Evolutionary conservation across 2,888 invertebrate genomes (phyloP), one percentile per base, ranked within the genome.

Genomic region (Capitulum mitella): DNA sequence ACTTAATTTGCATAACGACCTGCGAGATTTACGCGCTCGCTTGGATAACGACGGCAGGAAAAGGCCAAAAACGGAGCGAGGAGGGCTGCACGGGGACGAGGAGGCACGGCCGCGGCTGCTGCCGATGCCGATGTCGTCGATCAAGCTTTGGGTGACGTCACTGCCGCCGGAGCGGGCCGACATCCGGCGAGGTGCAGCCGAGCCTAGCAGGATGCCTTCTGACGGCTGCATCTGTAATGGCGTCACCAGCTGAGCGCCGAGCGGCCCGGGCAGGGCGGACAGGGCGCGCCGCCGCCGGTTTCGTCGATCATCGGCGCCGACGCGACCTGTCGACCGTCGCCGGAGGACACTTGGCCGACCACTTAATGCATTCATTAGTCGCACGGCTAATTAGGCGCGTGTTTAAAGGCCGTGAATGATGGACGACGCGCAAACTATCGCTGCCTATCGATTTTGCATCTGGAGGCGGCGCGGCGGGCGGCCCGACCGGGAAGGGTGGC

Each of bases 321-420:
- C 70, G 34, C 70, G 70, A 37, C 70, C 16, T 22, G 70, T 10
- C 37, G 32, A 3, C 8, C 64, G 64, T 22, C 70, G 70, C 70
- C 61, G 16, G 37, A 14, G 29, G 26, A 6, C 37, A 8, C 70
- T 34, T 37, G 16, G 70, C 22, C 37, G 70, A 22, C 70, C 70
- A 37, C 70, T 70, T 70, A 34, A 70, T 70, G 37, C 70, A 70
- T 70, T 70, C 70, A 70, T 70, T 37, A 70, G 70, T 70, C 34
- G 70, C 70, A 37, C 70, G 70, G 37, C 8, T 37, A 70, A 70
- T 70, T 70, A 70, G 70, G 70, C 37, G 34, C 70, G 70, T 70
- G 70, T 37, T 70, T 70, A 70, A 70, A 70, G 70, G 70, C 70
- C 70, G 70, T 70, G 70, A 70, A 70, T 70, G 70, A 70, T 70